These are phyloP conservation scores for Pomacea maculata DNA, from an alignment of 1,140 invertebrate genomes.

Conservation along the genomic window DNA sequence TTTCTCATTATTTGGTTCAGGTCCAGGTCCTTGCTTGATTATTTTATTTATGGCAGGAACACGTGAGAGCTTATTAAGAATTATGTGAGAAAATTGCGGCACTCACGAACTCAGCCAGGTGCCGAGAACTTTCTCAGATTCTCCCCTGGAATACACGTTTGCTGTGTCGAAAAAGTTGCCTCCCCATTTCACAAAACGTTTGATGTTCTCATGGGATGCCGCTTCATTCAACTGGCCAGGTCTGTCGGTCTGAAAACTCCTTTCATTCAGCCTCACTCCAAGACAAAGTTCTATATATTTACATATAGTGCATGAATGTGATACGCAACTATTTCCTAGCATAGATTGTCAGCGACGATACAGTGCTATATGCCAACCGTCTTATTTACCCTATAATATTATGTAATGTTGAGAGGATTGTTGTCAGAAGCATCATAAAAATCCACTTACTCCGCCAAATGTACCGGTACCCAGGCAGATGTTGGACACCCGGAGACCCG, in stretches of 20 bases:
- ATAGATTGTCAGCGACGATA: too few relatives aligned
- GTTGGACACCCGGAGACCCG: slow-evolving; percentile 49
- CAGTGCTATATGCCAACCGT: too few relatives aligned
- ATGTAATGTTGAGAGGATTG: too few relatives aligned
- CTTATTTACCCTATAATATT: too few relatives aligned
- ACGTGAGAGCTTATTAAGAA: not conserved
- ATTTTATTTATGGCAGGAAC: not conserved
- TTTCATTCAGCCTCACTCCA: too few relatives aligned
- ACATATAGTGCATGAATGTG: too few relatives aligned
- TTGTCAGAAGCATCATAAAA: too few relatives aligned
- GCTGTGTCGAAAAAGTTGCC: slow-evolving; percentile 61
- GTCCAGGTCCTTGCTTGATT: too few relatives aligned
- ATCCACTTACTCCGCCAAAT: slow-evolving; percentile 31
- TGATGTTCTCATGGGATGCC: slow-evolving; percentile 43
- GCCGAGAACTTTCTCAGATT: slow-evolving; percentile 55
- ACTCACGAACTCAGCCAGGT: slow-evolving; percentile 53
- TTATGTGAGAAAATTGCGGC: not conserved
- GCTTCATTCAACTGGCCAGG: slow-evolving; percentile 26
- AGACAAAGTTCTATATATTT: too few relatives aligned
- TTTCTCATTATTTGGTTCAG: not conserved
- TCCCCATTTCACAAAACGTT: slow-evolving; percentile 53
- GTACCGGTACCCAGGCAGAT: slow-evolving; percentile 47
- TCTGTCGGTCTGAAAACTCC: too few relatives aligned
- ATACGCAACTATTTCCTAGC: too few relatives aligned
- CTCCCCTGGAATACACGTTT: slow-evolving; percentile 47